A percentile compares a stretch with the other conserved stretches of the same genome.
phyloP scores from a whole-genome alignment of 2,888 invertebrate species.

The Catocala fraxini region DNA sequence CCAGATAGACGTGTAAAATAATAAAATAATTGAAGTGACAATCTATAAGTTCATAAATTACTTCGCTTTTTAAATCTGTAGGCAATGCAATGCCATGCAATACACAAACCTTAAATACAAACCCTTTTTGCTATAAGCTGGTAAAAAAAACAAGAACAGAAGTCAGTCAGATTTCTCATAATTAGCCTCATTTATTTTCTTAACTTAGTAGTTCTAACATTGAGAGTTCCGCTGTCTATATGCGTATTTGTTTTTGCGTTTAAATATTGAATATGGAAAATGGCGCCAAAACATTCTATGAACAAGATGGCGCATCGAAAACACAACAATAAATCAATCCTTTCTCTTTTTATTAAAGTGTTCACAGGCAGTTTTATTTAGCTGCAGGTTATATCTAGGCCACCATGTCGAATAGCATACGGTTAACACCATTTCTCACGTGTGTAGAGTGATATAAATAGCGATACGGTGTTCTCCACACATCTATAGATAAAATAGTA shows the following conservation, averaged over 20 bases:
- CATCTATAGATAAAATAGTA: too few species aligned
- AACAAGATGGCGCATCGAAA: constrained; percentile 35
- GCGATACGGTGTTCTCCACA: background rate
- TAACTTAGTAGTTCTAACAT: too few species aligned
- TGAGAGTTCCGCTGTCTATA: background rate
- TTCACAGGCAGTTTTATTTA: constrained; percentile 41
- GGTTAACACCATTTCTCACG: constrained; percentile 42
- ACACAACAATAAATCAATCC: constrained; percentile 47
- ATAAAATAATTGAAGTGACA: too few species aligned
- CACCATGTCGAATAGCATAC: constrained; percentile 38
- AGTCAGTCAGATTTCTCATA: too few species aligned
- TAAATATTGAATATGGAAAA: constrained; percentile 23
- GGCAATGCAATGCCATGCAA: too few species aligned
- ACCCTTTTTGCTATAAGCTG: too few species aligned
- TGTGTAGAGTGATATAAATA: constrained; percentile 14
- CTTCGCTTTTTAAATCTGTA: too few species aligned
- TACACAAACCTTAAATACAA: too few species aligned
- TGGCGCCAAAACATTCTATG: constrained; percentile 22
- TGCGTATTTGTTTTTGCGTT: constrained; percentile 2
- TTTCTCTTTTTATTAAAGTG: constrained; percentile 51
- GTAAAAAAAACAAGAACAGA: too few species aligned
- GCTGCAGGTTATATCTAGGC: constrained; percentile 39
- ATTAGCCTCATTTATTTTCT: too few species aligned
- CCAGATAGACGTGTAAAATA: too few species aligned
- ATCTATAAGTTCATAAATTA: too few species aligned